These are phyloP conservation scores for Eupithecia dodoneata DNA, from an alignment of 2,888 invertebrate species.

Conservation along the genomic window DNA sequence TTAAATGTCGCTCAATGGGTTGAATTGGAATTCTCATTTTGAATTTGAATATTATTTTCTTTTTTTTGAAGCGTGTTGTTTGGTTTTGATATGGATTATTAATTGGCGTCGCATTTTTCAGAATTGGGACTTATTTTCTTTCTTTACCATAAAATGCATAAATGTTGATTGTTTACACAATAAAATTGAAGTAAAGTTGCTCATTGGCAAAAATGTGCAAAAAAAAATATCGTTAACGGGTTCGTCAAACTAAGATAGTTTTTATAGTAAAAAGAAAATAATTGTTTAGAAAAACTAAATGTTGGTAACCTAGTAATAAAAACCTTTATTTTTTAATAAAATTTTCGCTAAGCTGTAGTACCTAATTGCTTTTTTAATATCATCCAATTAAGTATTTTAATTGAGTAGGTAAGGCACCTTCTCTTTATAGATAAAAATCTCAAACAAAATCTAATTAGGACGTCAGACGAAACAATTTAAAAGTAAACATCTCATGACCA, in stretches of 20 bases:
- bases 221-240: neutral
- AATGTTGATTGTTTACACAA: neutral
- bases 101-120: neutral
- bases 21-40: conserved; percentile 44
- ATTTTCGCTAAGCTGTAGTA: no score
- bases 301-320: no score
- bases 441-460: conserved; percentile 24
- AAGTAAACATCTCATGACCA: conserved; percentile 29
- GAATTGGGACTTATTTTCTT: no score
- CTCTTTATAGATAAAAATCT: conserved; percentile 7
- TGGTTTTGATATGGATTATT: neutral
- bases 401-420: neutral
- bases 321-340: no score
- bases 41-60: conserved; percentile 26
- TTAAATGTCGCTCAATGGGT: conserved; percentile 50
- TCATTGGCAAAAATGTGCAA: no score
- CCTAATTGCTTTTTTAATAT: neutral
- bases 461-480: conserved; percentile 9
- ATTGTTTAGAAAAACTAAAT: neutral
- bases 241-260: no score
- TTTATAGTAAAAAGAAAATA: no score
- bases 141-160: no score
- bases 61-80: conserved; percentile 7
- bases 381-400: neutral
- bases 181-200: neutral